A percentile compares a stretch with the other conserved stretches of the same genome.
Conservation (phyloP, 92 coral and sea anemone species). For the Porites rus region DNA sequence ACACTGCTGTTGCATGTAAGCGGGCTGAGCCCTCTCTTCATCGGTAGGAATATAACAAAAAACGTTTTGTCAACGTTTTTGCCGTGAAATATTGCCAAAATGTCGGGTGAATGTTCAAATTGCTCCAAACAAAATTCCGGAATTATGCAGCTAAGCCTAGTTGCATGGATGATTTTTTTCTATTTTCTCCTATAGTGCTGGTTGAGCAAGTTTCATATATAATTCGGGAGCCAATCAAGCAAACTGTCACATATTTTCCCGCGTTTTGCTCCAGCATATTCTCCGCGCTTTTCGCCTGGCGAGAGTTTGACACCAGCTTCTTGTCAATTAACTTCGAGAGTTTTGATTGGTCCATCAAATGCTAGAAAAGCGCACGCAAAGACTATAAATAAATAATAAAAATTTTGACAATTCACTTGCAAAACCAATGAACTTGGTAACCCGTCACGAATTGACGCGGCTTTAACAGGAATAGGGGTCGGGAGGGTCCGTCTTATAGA, state of each 20-base stretch:
- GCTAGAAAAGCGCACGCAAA: neutral
- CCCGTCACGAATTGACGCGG: neutral
- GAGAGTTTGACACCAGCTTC: neutral
- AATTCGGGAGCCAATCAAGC: neutral
- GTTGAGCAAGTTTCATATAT: neutral
- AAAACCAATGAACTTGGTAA: neutral
- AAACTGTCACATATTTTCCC: neutral
- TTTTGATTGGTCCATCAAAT: neutral
- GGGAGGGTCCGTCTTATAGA: neutral
- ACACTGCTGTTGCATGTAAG: too few relatives aligned
- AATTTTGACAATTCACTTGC: neutral
- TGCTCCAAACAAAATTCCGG: too few relatives aligned
- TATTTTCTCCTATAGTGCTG: neutral
- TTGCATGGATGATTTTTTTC: neutral
- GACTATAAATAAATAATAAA: neutral
- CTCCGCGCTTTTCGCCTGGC: neutral
- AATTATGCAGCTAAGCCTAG: too few relatives aligned
- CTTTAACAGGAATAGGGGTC: neutral
- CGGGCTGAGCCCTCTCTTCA: too few relatives aligned
- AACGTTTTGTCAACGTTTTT: too few relatives aligned
- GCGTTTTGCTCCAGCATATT: conserved; percentile 13
- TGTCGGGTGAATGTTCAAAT: too few relatives aligned
- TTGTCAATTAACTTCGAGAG: neutral
- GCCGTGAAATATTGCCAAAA: too few relatives aligned
- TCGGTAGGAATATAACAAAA: too few relatives aligned